Conservation (phyloP, 2,797 vertebrate species). For the Tangara arthus region DNA sequence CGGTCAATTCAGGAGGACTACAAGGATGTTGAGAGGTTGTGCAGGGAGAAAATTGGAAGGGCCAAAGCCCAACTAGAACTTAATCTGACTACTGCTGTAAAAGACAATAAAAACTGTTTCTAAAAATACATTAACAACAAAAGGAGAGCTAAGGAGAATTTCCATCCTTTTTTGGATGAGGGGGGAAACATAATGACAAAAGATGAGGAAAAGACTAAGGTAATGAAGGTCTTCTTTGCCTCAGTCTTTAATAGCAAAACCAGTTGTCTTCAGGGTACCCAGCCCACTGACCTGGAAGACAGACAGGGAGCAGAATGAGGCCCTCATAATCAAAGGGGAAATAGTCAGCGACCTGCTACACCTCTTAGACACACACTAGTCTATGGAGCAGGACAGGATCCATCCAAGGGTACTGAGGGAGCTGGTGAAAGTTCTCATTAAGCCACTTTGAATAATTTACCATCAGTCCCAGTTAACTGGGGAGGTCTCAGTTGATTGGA, state of each 20-base stretch:
- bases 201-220: not conserved
- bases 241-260: not conserved
- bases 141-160: not conserved
- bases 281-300: not conserved
- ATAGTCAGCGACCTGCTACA: not conserved
- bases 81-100: too few species aligned
- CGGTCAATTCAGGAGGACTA: too few species aligned
- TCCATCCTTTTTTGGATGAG: not conserved
- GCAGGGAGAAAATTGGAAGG: too few species aligned
- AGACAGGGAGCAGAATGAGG: not conserved
- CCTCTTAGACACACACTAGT: not conserved
- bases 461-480: not conserved
- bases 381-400: not conserved
- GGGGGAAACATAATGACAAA: not conserved
- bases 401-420: not conserved
- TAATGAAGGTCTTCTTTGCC: not conserved
- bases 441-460: not conserved
- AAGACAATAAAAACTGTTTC: too few species aligned
- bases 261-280: not conserved
- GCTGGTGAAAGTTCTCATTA: not conserved
- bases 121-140: too few species aligned
- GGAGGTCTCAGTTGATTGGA: not conserved
- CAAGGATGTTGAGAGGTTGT: too few species aligned
- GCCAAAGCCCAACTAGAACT: too few species aligned
- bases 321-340: not conserved